Evolutionary conservation across 2,888 invertebrate species (phyloP), one percentile per base, ranked within the genome.

Genomic region (Oxyteleia sp.): DNA sequence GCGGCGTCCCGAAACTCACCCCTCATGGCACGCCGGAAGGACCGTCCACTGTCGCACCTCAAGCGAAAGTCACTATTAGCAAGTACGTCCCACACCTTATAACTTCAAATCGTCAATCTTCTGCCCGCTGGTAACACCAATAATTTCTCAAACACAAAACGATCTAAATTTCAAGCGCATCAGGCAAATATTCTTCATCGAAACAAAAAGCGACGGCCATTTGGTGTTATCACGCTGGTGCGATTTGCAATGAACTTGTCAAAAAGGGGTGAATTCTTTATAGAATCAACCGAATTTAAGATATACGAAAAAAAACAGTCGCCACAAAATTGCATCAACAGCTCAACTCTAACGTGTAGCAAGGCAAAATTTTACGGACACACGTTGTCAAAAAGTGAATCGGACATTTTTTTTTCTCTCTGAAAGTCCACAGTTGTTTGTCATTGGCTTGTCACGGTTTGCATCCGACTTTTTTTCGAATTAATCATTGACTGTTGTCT

Each of bases 11-110:
- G 98, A 93, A 97, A 98, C 93, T 98, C 98, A 93, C 98, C 98
- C 90, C 96, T 98, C 94, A 97, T 95, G 90, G 94, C 96, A 89
- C 95, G 97, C 89, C 96, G 98, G 87, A 98, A 96, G 93, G 96
- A 96, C 91, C 95, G 95, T 88, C 95, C 96, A 93, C 95, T 96
- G 91, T 96, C 97, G 94, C 96, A 95, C 90, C 94, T 95, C 95
- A 95, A 96, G 94, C 96, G 97, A 94, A 96, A 96, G 93, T 94
- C 95, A 86, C 94, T 95, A 87, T 93, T 95, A 89, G 94, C 95
- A 95, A 95, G 95, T 93, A 93, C 89, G 93, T 93, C 87, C 84
- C 85, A 68, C 72, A 83, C 64, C 53, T 75, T 84, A 72, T 79
- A 71, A 41, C 53, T 74, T 35, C 35, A 72, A 64, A 49, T 26